A percentile compares a stretch with the other conserved stretches of the same genome.
phyloP scores from a whole-genome alignment of 64 coral and sea anemone species.

The Astreopora myriophthalma region DNA sequence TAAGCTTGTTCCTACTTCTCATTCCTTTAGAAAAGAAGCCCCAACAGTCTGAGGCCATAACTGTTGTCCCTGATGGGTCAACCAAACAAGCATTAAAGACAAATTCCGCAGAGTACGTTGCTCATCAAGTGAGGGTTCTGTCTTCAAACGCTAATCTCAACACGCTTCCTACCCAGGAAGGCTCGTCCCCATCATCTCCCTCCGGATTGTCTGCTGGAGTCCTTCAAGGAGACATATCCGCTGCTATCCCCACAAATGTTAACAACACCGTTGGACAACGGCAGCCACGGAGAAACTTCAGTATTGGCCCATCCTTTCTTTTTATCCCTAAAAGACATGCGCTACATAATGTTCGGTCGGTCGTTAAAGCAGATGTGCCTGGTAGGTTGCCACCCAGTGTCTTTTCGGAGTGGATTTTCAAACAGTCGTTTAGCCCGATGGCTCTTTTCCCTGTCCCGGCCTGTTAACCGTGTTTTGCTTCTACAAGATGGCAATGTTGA shows the following conservation, averaged over 20 bases:
- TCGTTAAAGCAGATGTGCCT: neutral
- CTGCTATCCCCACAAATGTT: neutral
- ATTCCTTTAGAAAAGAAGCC: conserved; percentile 10
- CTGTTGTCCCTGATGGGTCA: neutral
- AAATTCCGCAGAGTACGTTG: neutral
- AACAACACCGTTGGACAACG: neutral
- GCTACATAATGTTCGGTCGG: conserved; percentile 22
- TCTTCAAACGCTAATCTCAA: neutral
- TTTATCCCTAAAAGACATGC: neutral
- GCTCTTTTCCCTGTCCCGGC: too few relatives aligned
- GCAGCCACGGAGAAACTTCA: neutral
- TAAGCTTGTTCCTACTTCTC: neutral
- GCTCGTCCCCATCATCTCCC: neutral
- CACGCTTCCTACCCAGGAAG: neutral
- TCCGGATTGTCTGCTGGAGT: neutral
- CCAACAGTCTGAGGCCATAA: neutral
- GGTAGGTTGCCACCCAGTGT: neutral
- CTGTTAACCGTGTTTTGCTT: too few relatives aligned
- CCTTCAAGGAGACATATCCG: neutral
- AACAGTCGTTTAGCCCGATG: too few relatives aligned
- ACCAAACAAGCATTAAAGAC: neutral
- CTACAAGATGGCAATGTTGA: too few relatives aligned
- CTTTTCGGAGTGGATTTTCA: neutral
- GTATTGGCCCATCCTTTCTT: conserved; percentile 10
- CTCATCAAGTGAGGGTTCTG: conserved; percentile 3